These are phyloP conservation scores for Himantopus leucocephalus DNA, from an alignment of 2,113 vertebrate species.

Conservation along the genomic window DNA sequence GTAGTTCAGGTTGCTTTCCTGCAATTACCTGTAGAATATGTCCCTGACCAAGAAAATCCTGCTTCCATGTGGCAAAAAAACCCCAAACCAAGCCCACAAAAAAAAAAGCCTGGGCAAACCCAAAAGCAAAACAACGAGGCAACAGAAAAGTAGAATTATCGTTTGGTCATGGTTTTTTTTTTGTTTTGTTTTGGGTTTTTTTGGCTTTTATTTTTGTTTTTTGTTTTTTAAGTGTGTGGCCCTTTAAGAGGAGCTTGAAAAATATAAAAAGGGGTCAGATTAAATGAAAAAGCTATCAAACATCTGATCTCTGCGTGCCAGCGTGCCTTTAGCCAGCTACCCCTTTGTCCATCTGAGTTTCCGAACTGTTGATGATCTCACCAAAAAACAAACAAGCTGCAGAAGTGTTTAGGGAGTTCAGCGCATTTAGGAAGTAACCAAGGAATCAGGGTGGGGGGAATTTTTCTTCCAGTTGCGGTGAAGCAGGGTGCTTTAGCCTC, in stretches of 20 bases:
- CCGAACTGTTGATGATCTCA: background rate
- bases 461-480: background rate
- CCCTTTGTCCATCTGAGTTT: background rate
- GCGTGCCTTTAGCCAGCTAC: background rate
- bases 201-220: background rate
- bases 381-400: slow-evolving; percentile 4
- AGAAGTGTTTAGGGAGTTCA: background rate
- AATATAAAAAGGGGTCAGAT: background rate
- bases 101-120: background rate
- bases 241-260: background rate
- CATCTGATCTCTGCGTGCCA: background rate
- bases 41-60: background rate
- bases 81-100: background rate
- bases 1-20: background rate
- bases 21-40: background rate
- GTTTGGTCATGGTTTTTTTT: background rate
- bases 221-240: background rate
- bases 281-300: background rate
- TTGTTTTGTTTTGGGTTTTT: background rate
- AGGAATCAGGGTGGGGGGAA: background rate
- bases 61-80: background rate
- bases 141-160: background rate
- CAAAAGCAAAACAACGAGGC: background rate
- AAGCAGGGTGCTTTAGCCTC: background rate
- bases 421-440: background rate